Evolutionary conservation across 2,113 vertebrate genomes (phyloP), one percentile per base, ranked within the genome.

Genomic region (Tachuris rubrigastra): DNA sequence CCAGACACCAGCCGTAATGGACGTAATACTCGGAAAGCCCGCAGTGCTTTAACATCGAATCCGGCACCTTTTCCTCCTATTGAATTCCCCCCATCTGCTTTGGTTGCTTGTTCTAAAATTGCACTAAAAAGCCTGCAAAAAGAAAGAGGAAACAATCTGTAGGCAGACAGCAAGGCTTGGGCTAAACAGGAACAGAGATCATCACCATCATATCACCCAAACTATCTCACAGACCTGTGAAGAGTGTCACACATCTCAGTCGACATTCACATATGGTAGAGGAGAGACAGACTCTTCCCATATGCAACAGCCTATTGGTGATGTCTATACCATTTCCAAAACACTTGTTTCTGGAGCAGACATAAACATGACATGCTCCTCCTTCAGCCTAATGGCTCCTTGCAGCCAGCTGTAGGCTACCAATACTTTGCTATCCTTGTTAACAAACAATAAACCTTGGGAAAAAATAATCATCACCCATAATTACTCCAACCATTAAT

Each of bases 91-190:
- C 99, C 99, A 5, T 99, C 99, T 82, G 98, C 99, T 98, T 99
- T 99, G 93, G 99, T 99, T 90, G 99, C 99, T 99, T 99, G 99
- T 98, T 99, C 99, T 98, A 99, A 98, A 98, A 99, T 99, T 92
- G 99, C 99, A 97, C 99, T 99, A 98, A 99, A 99, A 98, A 99
- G 98, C 98, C 99, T 99, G 96, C 47, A 88, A 90, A 97, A 94
- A 93, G 89, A 95, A 97, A 89, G 69, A 91, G 80, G 92, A 92
- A 95, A 95, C 74, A 90, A 89, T 81, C 71, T 53, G 87, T 92
- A 91, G 93, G 93, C 91, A 96, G 94, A 87, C 69, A 90, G 69
- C 33, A 49, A 90, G 39, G 78, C 87, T 92, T 9, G 84, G 93
- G 92, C 81, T 90, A 13, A 86, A 73, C 72, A 78, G 49, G 90